Evolutionary conservation across 2,113 vertebrate genomes (phyloP).

Genomic region (Ammodytes dubius): DNA sequence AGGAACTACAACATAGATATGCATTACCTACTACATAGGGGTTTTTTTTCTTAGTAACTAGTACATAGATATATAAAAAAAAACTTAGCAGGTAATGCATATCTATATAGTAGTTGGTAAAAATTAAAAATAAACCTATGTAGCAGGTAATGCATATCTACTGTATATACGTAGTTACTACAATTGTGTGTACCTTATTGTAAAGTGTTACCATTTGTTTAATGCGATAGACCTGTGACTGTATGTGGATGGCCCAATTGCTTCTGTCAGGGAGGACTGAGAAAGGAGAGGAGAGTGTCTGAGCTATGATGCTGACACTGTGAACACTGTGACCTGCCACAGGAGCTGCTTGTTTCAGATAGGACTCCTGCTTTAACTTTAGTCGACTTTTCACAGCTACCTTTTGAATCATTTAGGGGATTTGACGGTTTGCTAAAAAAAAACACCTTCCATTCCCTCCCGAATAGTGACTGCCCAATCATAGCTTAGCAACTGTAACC

Average conservation of each 20-base stretch:
- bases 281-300: conserved; percentile 2
- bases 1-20: no score
- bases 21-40: no score
- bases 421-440: conserved; percentile 9
- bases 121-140: no score
- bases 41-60: no score
- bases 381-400: conserved; percentile 41
- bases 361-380: conserved; percentile 39
- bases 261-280: background rate
- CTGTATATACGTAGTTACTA: no score
- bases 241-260: background rate
- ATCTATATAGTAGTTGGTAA: no score
- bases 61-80: no score
- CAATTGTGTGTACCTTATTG: no score
- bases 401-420: conserved; percentile 52
- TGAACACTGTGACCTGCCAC: conserved; percentile 18
- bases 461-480: background rate
- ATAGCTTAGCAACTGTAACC: conserved; percentile 11
- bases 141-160: no score
- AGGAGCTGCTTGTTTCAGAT: conserved; percentile 22
- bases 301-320: background rate
- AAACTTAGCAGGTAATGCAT: no score
- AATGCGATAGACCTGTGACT: background rate
- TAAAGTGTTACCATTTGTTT: background rate
- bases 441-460: background rate